Conservation (phyloP, 1,140 invertebrate species). For the Batillaria attramentaria region DNA sequence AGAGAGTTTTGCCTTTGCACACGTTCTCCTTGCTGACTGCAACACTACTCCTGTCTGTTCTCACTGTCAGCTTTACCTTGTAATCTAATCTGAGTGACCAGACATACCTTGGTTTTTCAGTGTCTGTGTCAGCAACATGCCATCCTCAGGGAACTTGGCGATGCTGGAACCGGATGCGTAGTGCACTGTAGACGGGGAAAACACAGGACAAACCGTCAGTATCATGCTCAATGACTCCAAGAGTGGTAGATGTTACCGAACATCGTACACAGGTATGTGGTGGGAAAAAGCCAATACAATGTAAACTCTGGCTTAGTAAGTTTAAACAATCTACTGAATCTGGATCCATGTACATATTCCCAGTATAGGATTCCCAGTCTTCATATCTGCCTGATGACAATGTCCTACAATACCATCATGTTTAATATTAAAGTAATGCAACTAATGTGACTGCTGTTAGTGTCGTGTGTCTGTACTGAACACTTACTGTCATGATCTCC, state of each 20-base stretch:
- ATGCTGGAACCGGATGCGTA: conserved; percentile 93
- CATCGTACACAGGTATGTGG: background rate
- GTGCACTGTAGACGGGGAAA: conserved; percentile 77
- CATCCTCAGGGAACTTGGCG: conserved; percentile 82
- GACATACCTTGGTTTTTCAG: conserved; percentile 83
- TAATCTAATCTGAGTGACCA: too few relatives aligned
- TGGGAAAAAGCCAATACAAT: too few relatives aligned
- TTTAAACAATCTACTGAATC: too few relatives aligned
- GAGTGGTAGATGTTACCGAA: background rate
- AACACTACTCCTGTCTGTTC: too few relatives aligned
- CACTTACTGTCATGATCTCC: conserved; percentile 83
- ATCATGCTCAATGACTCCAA: background rate
- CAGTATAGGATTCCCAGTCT: too few relatives aligned
- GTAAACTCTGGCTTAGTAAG: too few relatives aligned
- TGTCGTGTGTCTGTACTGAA: background rate
- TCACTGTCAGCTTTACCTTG: too few relatives aligned
- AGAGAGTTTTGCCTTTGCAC: too few relatives aligned
- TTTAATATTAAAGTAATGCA: too few relatives aligned
- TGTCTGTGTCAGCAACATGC: conserved; percentile 78
- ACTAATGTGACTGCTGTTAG: background rate
- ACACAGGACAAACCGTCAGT: too few relatives aligned
- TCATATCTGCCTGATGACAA: background rate
- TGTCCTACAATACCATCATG: background rate
- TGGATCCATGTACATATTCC: too few relatives aligned
- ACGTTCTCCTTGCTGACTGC: too few relatives aligned